A percentile compares a stretch with the other conserved stretches of the same genome.
These are phyloP conservation scores for Stichopus horrens DNA, from an alignment of 53 echinoderm and acorn worm species.

Conservation along the genomic window DNA sequence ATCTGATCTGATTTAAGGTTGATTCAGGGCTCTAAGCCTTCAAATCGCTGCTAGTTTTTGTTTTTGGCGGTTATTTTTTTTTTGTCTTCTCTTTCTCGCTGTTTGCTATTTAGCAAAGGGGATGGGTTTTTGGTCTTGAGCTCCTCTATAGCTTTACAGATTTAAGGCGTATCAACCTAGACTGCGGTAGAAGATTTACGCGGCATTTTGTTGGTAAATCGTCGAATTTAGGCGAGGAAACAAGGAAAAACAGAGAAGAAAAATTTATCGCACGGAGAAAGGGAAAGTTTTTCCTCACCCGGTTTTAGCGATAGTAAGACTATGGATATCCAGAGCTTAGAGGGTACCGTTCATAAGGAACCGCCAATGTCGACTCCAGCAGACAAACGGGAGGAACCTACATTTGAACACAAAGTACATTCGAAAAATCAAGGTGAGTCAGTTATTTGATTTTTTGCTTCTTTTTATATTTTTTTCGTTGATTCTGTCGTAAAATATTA, in stretches of 20 bases:
- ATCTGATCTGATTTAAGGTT: constrained; percentile 30
- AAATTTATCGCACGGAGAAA: too few species aligned
- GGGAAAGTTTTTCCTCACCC: too few species aligned
- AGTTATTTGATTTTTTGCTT: not conserved
- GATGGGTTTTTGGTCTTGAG: not conserved
- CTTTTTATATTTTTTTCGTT: not conserved
- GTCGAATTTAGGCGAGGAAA: constrained; percentile 7
- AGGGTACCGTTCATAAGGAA: constrained; percentile 1
- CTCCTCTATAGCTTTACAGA: constrained; percentile 24
- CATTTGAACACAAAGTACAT: constrained; percentile 22
- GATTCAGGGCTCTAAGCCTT: constrained; percentile 18
- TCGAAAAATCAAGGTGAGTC: constrained; percentile 14
- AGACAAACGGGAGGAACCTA: constrained; percentile 3
- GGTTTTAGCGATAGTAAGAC: constrained; percentile 17
- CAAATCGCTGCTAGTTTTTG: constrained; percentile 20
- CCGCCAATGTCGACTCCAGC: constrained; percentile 5
- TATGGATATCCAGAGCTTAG: constrained; percentile 19
- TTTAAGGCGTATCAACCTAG: constrained; percentile 16
- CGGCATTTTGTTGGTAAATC: constrained; percentile 34
- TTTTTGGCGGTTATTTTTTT: not conserved
- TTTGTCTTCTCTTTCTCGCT: not conserved
- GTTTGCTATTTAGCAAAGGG: not conserved
- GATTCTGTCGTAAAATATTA: too few species aligned
- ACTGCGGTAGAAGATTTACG: constrained; percentile 11
- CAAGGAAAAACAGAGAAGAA: too few species aligned